phyloP scores from a whole-genome alignment of 2,113 vertebrate genomes.

The Corythornis vintsioides region DNA sequence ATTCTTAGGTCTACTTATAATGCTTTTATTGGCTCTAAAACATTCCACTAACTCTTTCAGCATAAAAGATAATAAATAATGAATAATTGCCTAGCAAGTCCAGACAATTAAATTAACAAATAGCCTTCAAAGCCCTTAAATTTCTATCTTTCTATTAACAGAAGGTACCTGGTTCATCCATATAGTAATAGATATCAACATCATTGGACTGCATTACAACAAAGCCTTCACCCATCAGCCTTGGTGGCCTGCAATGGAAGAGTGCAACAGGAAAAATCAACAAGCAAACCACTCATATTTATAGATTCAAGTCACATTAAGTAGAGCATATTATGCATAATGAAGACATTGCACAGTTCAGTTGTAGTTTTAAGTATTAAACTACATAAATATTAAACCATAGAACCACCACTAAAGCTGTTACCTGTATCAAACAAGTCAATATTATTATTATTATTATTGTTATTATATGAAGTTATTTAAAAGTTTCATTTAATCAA shows the following conservation, averaged over 20 bases:
- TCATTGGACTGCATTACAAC: conserved; percentile 99
- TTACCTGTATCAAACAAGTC: not conserved
- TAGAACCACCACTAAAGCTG: not conserved
- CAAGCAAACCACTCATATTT: not conserved
- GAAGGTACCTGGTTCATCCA: conserved; percentile 92
- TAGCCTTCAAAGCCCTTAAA: not conserved
- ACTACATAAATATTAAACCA: not conserved
- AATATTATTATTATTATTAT: not conserved
- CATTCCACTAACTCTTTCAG: not conserved
- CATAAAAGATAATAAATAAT: not conserved
- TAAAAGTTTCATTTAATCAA: not conserved
- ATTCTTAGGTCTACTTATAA: rapidly evolving
- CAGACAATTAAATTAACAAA: not conserved
- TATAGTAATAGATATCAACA: conserved; percentile 98
- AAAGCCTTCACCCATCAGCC: conserved; percentile 98
- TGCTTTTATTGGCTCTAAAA: not conserved
- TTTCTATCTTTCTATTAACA: not conserved
- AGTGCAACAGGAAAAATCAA: not conserved
- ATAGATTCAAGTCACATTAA: not conserved
- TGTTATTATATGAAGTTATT: not conserved
- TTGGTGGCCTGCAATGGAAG: conserved; percentile 82
- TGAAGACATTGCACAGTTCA: not conserved
- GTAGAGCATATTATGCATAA: not conserved
- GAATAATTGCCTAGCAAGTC: not conserved
- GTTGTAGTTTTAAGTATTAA: not conserved